Evolutionary conservation across 35 echinoderm and acorn worm species (phyloP).

Genomic region (Amphiura filiformis): DNA sequence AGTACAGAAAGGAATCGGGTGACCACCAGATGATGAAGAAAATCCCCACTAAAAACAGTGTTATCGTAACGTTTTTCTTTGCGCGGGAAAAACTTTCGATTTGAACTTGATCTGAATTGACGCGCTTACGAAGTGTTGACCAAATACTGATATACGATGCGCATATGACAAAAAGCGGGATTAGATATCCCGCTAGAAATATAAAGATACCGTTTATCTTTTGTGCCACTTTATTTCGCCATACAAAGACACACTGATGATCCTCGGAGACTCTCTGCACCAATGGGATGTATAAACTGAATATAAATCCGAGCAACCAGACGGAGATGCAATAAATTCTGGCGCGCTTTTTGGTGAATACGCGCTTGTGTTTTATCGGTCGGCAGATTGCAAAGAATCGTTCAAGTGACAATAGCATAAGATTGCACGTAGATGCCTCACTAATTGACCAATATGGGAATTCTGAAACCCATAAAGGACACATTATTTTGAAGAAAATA

Average conservation of each 20-base stretch:
- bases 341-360: conserved; percentile 48
- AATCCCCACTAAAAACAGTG: conserved; percentile 53
- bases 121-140: conserved; percentile 32
- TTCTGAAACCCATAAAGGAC: conserved; percentile 57
- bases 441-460: conserved; percentile 60
- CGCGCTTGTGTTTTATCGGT: conserved; percentile 44
- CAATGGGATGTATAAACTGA: conserved; percentile 46
- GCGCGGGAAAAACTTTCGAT: conserved; percentile 35
- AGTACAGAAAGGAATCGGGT: background rate
- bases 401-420: conserved; percentile 56
- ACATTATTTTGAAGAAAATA: conserved; percentile 21
- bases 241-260: conserved; percentile 17
- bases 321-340: conserved; percentile 24
- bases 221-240: conserved; percentile 41
- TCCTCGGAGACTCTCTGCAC: background rate
- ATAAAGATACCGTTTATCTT: conserved; percentile 35
- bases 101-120: background rate
- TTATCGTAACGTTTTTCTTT: conserved; percentile 69
- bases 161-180: conserved; percentile 57
- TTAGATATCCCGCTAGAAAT: conserved; percentile 52
- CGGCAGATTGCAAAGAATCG: conserved; percentile 60
- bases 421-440: conserved; percentile 57
- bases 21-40: conserved; percentile 44
- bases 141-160: conserved; percentile 61
- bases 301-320: conserved; percentile 51